A percentile compares a stretch with the other conserved stretches of the same genome.
These are phyloP conservation scores for Nomada flava DNA, from an alignment of 2,888 invertebrate species.

Conservation along the genomic window DNA sequence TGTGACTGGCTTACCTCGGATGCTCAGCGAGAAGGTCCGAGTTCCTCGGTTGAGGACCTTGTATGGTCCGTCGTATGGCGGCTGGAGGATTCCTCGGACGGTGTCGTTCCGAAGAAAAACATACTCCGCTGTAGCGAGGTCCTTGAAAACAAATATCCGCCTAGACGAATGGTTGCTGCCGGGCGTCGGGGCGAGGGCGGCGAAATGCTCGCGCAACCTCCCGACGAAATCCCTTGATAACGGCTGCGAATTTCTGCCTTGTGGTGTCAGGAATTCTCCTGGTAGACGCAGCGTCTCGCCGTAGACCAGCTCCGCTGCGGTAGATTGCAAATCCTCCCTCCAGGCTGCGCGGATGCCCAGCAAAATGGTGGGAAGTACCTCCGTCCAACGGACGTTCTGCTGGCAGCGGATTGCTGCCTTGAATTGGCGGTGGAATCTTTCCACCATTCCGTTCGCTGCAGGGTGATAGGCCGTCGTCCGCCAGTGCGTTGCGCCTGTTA, in stretches of 20 bases:
- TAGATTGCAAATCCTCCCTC: neutral
- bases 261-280: constrained; percentile 6
- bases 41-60: neutral
- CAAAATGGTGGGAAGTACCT: neutral
- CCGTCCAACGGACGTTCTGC: neutral
- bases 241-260: too few species aligned
- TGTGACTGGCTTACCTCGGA: neutral
- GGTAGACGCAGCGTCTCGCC: constrained; percentile 4
- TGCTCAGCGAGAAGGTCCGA: neutral
- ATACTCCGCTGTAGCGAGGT: neutral
- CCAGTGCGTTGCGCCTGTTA: neutral
- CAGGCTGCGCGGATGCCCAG: constrained; percentile 15
- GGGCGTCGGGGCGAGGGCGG: neutral
- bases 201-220: constrained; percentile 10
- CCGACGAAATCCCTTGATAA: neutral
- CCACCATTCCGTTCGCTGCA: neutral
- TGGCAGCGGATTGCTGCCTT: constrained; percentile 9
- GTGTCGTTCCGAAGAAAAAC: constrained; percentile 17
- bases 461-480: constrained; percentile 5
- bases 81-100: constrained; percentile 8
- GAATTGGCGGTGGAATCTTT: neutral
- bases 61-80: constrained; percentile 7
- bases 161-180: neutral
- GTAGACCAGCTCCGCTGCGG: constrained; percentile 7
- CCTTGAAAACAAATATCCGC: neutral